A percentile compares a stretch with the other conserved stretches of the same genome.
Conservation (phyloP, 2,797 vertebrate species). For the Circus cinereus region DNA sequence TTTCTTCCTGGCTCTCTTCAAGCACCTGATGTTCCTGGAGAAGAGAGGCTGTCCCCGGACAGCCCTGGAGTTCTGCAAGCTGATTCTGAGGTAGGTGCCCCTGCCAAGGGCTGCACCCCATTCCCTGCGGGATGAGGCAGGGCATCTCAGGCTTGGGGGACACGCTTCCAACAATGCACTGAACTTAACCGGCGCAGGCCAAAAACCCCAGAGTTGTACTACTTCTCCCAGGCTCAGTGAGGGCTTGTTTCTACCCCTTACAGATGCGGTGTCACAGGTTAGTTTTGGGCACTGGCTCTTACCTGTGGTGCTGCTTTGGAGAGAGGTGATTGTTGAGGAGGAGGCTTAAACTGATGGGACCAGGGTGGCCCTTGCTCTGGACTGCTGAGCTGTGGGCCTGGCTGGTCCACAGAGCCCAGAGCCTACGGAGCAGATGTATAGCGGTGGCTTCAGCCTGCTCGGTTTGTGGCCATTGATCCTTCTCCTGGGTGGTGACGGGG, state of each 20-base stretch:
- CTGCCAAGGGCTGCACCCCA: rapidly evolving
- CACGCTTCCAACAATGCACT: rapidly evolving
- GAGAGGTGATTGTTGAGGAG: neutral
- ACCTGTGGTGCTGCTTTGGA: neutral
- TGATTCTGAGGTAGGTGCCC: conserved; percentile 87
- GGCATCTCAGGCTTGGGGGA: neutral
- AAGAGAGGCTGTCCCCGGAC: conserved; percentile 95
- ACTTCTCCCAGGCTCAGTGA: neutral
- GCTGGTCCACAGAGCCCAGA: neutral
- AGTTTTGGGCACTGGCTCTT: neutral
- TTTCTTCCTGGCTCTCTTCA: conserved; percentile 93
- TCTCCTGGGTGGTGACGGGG: neutral
- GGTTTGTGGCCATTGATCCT: neutral
- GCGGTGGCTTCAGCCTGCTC: neutral
- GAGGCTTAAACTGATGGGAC: neutral
- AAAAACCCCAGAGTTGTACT: neutral
- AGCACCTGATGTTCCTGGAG: conserved; percentile 95
- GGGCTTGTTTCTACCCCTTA: neutral
- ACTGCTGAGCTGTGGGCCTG: neutral
- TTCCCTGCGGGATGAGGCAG: neutral
- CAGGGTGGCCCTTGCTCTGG: neutral
- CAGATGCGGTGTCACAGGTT: neutral
- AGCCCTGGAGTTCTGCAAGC: conserved; percentile 93
- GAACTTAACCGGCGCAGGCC: rapidly evolving
- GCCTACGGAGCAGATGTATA: neutral